Evolutionary conservation across 2,888 invertebrate genomes (phyloP).

Genomic region (Polydrusus pterygomalis): DNA sequence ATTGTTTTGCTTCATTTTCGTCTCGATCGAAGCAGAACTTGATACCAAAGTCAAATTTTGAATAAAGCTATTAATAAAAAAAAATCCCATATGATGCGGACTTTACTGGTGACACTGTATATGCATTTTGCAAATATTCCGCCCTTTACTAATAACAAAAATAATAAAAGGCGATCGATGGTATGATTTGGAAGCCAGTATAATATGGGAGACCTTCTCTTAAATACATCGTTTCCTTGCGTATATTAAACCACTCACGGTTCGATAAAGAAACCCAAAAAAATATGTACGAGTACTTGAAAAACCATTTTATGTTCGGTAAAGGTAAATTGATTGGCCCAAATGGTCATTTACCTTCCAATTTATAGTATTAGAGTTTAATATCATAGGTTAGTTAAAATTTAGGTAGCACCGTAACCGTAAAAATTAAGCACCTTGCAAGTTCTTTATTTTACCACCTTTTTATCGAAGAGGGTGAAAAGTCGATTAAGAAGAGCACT

Average conservation of each 20-base stretch:
- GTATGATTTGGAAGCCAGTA: no score
- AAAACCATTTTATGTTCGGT: background rate
- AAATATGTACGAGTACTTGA: background rate
- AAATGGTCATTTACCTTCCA: slow-evolving; percentile 3
- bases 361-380: slow-evolving; percentile 11
- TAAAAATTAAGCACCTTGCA: slow-evolving; percentile 41
- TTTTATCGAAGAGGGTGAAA: slow-evolving; percentile 52
- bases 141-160: no score
- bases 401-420: slow-evolving; percentile 23
- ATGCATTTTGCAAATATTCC: no score
- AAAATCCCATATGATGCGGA: no score
- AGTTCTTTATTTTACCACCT: slow-evolving; percentile 38
- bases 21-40: no score
- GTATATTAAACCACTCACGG: background rate
- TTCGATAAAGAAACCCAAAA: background rate
- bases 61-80: no score
- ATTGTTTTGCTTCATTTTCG: no score
- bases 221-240: no score
- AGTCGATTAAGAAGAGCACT: slow-evolving; percentile 60
- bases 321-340: slow-evolving; percentile 3
- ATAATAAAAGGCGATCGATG: no score
- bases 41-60: no score
- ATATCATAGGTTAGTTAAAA: slow-evolving; percentile 28
- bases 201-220: no score
- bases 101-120: no score